Base-by-base conservation (phyloP, 2,888 invertebrate genomes). In the Tinea semifulvella region DNA sequence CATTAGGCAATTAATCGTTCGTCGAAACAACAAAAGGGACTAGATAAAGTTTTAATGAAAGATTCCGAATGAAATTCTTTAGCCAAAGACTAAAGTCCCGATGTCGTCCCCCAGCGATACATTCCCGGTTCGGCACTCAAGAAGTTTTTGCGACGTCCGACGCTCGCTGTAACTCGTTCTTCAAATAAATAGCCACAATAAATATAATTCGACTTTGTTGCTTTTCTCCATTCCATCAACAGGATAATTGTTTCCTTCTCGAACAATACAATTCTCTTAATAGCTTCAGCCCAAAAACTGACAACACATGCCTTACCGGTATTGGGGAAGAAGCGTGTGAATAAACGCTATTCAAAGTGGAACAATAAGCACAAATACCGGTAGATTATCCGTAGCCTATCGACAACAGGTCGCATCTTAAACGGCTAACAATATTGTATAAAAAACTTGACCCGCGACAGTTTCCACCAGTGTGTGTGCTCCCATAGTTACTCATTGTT, bases 1-100 rank as follows among this genome's bases (percentile, higher is more conserved):
- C 25, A 22, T 22, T 8, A 36, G 2, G 36, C 18, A 36, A 18
- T 17, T 36, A 18, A 3, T 10, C 16, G 16, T 16, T 14, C 11
- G 36, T 2, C 7, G 16, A 36, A 36, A 36, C 18, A 18, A 18
- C 36, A 36, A 18, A 27, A 36, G 17, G 7, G 36, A 36, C 68
- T 77, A 79, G 80, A 76, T 68, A 75, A 80, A 79, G 66, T 79
- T 79, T 80, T 79, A 80, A 79, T 79, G 76, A 72, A 73, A 65
- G 69, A 77, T 76, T 77, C 80, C 77, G 66, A 68, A 65, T 71
- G 67, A 60, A 67, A 76, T 76, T 69, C 73, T 72, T 60, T 27
- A 31, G 38, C 16, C 22, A 55, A 64, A 63, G 65, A 67, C 66
- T 58, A 53, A 53, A 56, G 57, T 63, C 65, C 55, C 58, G 60